Evolutionary conservation across 2,797 vertebrate genomes (phyloP), one percentile per base, ranked within the genome.

Genomic region (Rousettus madagascariensis): DNA sequence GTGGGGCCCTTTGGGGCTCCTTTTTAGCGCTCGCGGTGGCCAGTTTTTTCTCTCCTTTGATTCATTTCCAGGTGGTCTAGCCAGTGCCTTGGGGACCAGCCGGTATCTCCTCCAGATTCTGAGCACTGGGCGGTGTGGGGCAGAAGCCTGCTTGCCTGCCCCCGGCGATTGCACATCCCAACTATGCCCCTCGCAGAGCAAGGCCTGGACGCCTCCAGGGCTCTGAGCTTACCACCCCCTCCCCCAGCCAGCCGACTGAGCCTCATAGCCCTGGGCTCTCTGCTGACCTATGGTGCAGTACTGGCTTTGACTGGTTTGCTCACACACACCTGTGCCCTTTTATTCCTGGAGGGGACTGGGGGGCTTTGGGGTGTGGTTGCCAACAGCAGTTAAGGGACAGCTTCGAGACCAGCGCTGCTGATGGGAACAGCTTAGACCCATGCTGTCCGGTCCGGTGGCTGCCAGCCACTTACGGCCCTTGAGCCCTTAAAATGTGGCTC

Each of bases 161-260:
- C 30, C 22, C 17, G 12, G 28, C 3, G 0, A 8, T 26, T 26
- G 36, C 15, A 0, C 28, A 28, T 49, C 20, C 20, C 33, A 1
- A 43, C n/a, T 3, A 1, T 10, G 11, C 15, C 1, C 28, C 22
- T 79, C 33, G 8, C 15, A 11, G 38, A 8, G 43, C 19, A 30
- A 17, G 46, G 22, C 13, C 24, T 26, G 4, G 6, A 3, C 2
- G 0, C 8, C 33, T 17, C 49, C 28, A 24, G 68, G n/a, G 6
- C 46, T 68, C 36, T 12, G 24, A 28, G 57, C 38, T 30, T 28
- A 3, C 49, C 49, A 16, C 49, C 49, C 49, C 4, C 15, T 5
- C 4, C 49, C 49, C 49, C 49, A 49, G 13, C 24, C 72, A 6
- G 66, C 49, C 49, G 33, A 33, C 68, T 19, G 28, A 83, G 16